A percentile compares a stretch with the other conserved stretches of the same genome.
Conservation (phyloP, 2,888 invertebrate species). For the Pseudococcus longispinus region DNA sequence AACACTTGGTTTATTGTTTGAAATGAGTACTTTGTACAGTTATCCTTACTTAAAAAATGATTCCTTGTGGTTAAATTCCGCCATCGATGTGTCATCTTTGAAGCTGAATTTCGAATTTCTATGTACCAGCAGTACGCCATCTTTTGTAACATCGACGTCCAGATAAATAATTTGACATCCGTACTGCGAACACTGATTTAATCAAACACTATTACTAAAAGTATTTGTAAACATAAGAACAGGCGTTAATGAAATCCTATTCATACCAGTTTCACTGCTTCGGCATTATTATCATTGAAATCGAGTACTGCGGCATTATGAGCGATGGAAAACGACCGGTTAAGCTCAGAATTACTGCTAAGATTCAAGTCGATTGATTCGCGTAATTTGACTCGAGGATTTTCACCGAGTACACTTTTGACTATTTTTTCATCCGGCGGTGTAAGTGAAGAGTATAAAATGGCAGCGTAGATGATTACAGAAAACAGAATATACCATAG, state of each 20-base stretch:
- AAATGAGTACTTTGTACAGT: no score
- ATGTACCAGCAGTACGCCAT: conserved; percentile 76
- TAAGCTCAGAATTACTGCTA: background rate
- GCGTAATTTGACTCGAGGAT: conserved; percentile 47
- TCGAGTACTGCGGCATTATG: conserved; percentile 79
- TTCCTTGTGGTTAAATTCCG: background rate
- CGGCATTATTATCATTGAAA: conserved; percentile 81
- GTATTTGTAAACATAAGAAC: background rate
- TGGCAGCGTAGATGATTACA: conserved; percentile 55
- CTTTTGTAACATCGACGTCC: conserved; percentile 76
- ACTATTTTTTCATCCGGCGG: conserved; percentile 53
- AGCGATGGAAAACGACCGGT: conserved; percentile 65
- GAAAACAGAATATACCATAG: conserved; percentile 54
- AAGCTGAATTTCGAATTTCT: conserved; percentile 68
- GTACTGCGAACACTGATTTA: conserved; percentile 71
- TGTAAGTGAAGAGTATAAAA: conserved; percentile 58
- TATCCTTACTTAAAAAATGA: background rate
- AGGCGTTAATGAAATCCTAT: no score
- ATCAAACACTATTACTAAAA: background rate
- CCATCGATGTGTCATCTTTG: background rate
- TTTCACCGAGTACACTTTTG: conserved; percentile 57
- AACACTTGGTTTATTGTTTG: background rate
- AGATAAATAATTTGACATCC: conserved; percentile 80
- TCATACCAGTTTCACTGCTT: conserved; percentile 74
- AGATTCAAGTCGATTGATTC: background rate